Evolutionary conservation across 2,113 vertebrate genomes (phyloP).

Genomic region (Gadus macrocephalus): DNA sequence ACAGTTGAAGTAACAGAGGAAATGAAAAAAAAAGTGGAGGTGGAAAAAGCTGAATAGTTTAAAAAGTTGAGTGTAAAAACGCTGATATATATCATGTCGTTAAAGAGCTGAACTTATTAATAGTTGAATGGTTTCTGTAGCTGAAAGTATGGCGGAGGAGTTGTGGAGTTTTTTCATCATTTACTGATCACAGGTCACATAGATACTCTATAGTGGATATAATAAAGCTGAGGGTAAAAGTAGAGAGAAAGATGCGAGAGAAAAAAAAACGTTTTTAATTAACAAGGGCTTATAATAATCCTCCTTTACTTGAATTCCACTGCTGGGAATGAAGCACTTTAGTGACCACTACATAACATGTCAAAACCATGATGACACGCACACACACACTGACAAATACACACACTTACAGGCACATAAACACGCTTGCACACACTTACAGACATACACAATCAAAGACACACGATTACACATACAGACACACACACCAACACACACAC

Average conservation of each 20-base stretch:
- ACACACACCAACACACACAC: conserved; percentile 1
- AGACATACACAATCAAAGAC: no score
- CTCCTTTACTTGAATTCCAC: conserved; percentile 42
- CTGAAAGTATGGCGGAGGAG: no score
- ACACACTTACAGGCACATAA: background rate
- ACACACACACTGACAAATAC: background rate
- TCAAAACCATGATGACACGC: background rate
- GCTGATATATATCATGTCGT: no score
- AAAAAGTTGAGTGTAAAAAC: no score
- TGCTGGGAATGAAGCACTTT: conserved; percentile 30
- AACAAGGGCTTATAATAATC: conserved; percentile 61
- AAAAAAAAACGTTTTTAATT: conserved; percentile 42
- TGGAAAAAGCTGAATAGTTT: no score
- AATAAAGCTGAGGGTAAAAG: background rate
- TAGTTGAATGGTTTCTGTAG: no score
- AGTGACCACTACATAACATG: conserved; percentile 16
- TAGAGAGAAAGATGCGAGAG: background rate
- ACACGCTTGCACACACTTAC: background rate
- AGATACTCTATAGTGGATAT: no score
- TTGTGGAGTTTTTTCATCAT: no score
- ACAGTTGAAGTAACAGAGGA: no score
- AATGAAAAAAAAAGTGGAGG: no score
- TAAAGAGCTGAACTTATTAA: no score
- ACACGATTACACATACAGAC: background rate
- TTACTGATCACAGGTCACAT: no score